A percentile compares a stretch with the other conserved stretches of the same genome.
Conservation (phyloP, 2,113 vertebrate species). For the Scophthalmus maximus region DNA sequence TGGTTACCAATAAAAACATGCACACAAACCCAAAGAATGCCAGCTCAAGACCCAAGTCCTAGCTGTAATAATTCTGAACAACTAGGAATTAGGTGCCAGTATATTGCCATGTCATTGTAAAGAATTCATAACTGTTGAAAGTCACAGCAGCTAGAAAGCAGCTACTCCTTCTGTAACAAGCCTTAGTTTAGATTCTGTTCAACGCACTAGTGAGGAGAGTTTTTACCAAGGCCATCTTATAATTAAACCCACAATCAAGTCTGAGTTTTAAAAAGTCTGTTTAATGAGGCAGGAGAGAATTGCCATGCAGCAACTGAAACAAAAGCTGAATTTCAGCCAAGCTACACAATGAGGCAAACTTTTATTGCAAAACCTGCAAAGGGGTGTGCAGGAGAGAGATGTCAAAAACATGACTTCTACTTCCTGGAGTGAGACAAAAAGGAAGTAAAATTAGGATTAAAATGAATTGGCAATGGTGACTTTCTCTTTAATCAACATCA, state of each 20-base stretch:
- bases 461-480: neutral
- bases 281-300: neutral
- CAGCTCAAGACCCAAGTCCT: conserved; percentile 6
- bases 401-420: conserved; percentile 38
- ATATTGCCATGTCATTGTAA: neutral
- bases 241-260: neutral
- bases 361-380: conserved; percentile 42
- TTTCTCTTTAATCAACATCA: conserved; percentile 11
- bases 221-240: neutral
- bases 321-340: conserved; percentile 4
- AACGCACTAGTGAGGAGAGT: neutral
- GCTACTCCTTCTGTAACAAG: neutral
- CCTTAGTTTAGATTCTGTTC: neutral
- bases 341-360: conserved; percentile 8
- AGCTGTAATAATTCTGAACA: neutral
- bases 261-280: neutral
- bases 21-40: conserved; percentile 26
- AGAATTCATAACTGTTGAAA: conserved; percentile 10
- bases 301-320: neutral
- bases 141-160: conserved; percentile 17
- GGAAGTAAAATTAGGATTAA: conserved; percentile 26
- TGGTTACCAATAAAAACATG: conserved; percentile 23
- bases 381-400: conserved; percentile 11
- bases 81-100: neutral
- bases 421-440: conserved; percentile 58